Base-by-base conservation (phyloP, 2,113 vertebrate species). In the Helogale parvula region DNA sequence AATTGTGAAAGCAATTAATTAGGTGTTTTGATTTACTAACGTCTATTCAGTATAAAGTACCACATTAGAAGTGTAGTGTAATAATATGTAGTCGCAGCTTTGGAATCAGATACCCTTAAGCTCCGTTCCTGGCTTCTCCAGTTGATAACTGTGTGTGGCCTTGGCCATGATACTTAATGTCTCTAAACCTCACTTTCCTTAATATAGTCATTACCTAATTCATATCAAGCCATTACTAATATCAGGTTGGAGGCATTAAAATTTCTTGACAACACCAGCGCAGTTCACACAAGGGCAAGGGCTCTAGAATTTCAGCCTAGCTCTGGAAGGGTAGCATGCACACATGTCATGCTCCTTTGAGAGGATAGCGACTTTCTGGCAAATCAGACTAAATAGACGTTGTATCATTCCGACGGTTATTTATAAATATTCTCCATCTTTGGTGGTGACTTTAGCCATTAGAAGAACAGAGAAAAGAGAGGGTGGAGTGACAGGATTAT, bases 351-450 rank as follows among this genome's bases (percentile, higher is more conserved):
- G 41, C 41, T 68, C 50, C 5, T 60, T 45, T 45, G 35, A 52
- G 27, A 60, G 13, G 25, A 57, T 5, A 54, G 63, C 80, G 7
- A 35, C 54, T 50, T 74, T 13, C 38, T 50, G 66, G 45, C 19
- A 85, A 68, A 88, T 60, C 7, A 25, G 92, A 88, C 80, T 90
- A 60, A 52, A 50, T 60, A 88, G 76, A 76, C 72, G 65, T n/a
- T 77, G 79, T 31, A 3, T 72, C 29, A 31, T 63, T 52, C 88
- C 23, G 89, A 25, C 3, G 50, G 69, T 74, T 72, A 33, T 74
- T 91, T 84, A 69, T 66, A 92, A 94, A 87, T 47, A 60, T 60
- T 77, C 66, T 86, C 86, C 68, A 65, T 77, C n/a, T 94, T 74
- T 69, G n/a, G 45, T 86, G 82, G 35, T 72, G 68, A 69, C 47